These are phyloP conservation scores for Harpalus rubripes DNA, from an alignment of 2,888 invertebrate species.

Conservation along the genomic window DNA sequence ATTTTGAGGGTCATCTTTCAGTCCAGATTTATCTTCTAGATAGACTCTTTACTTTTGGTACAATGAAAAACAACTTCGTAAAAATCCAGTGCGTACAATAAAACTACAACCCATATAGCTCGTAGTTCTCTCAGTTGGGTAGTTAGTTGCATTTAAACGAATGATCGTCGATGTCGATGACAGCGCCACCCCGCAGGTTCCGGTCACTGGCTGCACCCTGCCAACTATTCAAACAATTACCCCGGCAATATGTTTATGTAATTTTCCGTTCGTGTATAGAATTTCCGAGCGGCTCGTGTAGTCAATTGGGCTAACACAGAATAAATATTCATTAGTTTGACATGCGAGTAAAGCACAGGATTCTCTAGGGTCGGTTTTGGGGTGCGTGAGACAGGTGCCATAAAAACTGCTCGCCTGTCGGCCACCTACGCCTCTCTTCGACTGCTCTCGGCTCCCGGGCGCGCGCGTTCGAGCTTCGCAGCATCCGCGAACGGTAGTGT, in stretches of 20 bases:
- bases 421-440: constrained; percentile 31
- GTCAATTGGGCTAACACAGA: constrained; percentile 67
- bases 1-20: too few relatives aligned
- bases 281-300: constrained; percentile 64
- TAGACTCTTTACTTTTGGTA: too few relatives aligned
- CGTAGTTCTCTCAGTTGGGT: neutral
- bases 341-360: constrained; percentile 67
- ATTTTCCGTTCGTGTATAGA: constrained; percentile 65
- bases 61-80: too few relatives aligned
- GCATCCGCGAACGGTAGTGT: constrained; percentile 58
- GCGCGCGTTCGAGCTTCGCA: constrained; percentile 65
- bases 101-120: too few relatives aligned
- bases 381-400: constrained; percentile 67
- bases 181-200: constrained; percentile 37
- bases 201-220: constrained; percentile 44
- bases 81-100: too few relatives aligned
- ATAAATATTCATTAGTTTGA: constrained; percentile 68
- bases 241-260: constrained; percentile 66
- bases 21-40: too few relatives aligned
- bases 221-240: constrained; percentile 64
- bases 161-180: constrained; percentile 27
- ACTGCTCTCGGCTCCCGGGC: constrained; percentile 41
- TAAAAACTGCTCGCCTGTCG: constrained; percentile 64
- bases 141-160: constrained; percentile 31
- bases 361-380: constrained; percentile 60